Percentiles rank a stretch among this genome's conserved stretches.
phyloP scores from a whole-genome alignment of 1,140 invertebrate genomes.

The Pachypsylla venusta region DNA sequence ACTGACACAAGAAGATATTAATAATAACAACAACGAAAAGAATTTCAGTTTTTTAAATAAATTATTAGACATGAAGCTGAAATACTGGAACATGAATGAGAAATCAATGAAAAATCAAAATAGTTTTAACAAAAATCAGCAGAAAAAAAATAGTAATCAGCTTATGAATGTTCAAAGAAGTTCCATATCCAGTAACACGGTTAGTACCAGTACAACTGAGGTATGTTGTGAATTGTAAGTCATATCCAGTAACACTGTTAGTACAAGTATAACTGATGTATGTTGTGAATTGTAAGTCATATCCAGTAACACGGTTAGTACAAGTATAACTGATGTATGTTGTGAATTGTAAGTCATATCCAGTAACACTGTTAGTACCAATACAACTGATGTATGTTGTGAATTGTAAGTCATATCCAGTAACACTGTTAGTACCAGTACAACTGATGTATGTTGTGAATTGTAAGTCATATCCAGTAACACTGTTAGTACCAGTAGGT shows the following conservation, averaged over 20 bases:
- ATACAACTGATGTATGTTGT: not conserved
- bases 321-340: not conserved
- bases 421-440: constrained; percentile 3
- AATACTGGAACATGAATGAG: not conserved
- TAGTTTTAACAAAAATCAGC: no score
- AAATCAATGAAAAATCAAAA: no score
- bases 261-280: not conserved
- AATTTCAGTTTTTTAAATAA: not conserved
- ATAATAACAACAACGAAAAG: not conserved
- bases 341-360: constrained; percentile 1
- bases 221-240: constrained; percentile 1
- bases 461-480: constrained; percentile 1
- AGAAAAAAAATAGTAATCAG: not conserved
- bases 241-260: constrained; percentile 1
- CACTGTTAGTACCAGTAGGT: constrained; percentile 2
- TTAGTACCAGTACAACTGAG: not conserved
- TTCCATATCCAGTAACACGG: not conserved
- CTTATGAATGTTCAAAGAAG: not conserved
- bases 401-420: constrained; percentile 3
- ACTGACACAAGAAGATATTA: not conserved
- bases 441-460: not conserved
- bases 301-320: not conserved
- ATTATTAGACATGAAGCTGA: not conserved
- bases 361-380: constrained; percentile 4
- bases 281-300: constrained; percentile 2